Percentiles rank a stretch among this genome's conserved stretches.
phyloP scores from a whole-genome alignment of 2,888 invertebrate species.

The Ditula angustiorana region DNA sequence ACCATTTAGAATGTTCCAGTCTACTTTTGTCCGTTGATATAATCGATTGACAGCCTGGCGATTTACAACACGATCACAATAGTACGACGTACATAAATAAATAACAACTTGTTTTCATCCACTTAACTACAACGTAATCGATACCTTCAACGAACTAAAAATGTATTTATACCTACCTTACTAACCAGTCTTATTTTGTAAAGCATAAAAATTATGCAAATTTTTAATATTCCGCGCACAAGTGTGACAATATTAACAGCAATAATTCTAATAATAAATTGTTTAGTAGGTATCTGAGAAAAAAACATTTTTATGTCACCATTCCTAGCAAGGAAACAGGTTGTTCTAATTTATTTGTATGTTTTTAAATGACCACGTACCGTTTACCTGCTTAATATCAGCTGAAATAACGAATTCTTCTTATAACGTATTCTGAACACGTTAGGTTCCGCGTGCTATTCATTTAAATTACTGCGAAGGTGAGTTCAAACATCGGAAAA shows the following conservation, averaged over 20 bases:
- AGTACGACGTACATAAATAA: not conserved
- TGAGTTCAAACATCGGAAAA: constrained; percentile 10
- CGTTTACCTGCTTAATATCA: not conserved
- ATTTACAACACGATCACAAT: constrained; percentile 18
- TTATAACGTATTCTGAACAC: not conserved
- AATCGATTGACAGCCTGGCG: constrained; percentile 21
- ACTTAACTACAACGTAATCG: constrained; percentile 1
- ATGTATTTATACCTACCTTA: not conserved
- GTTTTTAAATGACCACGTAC: not conserved
- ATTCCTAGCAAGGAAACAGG: too few species aligned
- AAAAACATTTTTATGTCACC: too few species aligned
- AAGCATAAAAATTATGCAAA: not conserved
- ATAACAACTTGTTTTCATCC: constrained; percentile 24
- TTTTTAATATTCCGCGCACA: too few species aligned
- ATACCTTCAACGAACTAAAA: not conserved
- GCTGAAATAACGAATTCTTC: not conserved
- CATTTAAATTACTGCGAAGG: not conserved
- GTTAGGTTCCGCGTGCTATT: not conserved
- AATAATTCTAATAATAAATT: too few species aligned
- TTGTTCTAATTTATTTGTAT: not conserved
- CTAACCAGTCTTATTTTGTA: not conserved
- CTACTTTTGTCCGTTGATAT: constrained; percentile 13
- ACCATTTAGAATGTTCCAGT: constrained; percentile 30
- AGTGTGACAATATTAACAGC: too few species aligned
- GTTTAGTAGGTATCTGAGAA: too few species aligned